Percentiles rank a stretch among this genome's conserved stretches.
Conservation (phyloP, 2,113 vertebrate genomes). For the Danionella cerebrum region DNA sequence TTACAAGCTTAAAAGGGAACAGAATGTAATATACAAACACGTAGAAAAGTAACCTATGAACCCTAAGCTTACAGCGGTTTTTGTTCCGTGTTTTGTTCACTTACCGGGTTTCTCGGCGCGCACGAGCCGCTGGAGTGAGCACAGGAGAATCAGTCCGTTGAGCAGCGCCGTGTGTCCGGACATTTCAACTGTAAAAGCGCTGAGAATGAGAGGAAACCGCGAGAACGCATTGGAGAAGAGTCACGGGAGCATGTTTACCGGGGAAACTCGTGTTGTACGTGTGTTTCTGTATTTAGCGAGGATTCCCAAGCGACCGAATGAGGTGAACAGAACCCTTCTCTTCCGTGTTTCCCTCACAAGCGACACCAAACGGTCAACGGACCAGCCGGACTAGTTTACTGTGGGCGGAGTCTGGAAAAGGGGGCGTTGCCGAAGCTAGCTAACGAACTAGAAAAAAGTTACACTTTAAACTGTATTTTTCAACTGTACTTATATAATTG, state of each 20-base stretch:
- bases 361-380: constrained; percentile 40
- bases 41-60: background rate
- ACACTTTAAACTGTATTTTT: no score
- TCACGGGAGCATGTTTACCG: constrained; percentile 32
- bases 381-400: constrained; percentile 25
- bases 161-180: constrained; percentile 27
- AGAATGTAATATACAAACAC: background rate
- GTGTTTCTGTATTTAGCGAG: background rate
- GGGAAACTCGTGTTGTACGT: background rate
- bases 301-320: constrained; percentile 29
- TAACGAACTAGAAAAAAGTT: no score
- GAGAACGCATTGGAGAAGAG: constrained; percentile 21
- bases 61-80: background rate
- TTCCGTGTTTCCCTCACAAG: constrained; percentile 37
- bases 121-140: constrained; percentile 28
- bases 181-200: constrained; percentile 41
- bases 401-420: background rate
- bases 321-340: constrained; percentile 41
- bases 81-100: constrained; percentile 18
- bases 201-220: constrained; percentile 9
- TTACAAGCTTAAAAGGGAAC: no score
- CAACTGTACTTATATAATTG: no score
- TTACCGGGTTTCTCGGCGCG: constrained; percentile 44
- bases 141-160: constrained; percentile 35
- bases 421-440: no score